Base-by-base conservation (phyloP, 2,888 invertebrate species). In the Acronicta psi region DNA sequence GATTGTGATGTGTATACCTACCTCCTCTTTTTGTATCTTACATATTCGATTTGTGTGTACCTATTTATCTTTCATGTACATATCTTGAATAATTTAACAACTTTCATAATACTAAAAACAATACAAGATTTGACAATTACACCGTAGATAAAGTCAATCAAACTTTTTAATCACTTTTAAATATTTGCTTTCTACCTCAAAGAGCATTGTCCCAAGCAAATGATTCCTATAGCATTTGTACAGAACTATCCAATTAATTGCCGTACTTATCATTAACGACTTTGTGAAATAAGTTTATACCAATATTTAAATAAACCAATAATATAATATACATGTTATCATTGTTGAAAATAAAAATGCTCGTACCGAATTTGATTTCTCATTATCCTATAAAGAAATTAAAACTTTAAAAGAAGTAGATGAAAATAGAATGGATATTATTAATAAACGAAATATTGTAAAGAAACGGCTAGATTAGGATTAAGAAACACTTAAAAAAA, bases 291-390 rank as follows among this genome's bases (percentile, higher is more conserved):
- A 56, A 59, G 59, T 79, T 80, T 83, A 71, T 80, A 84, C 73
- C 74, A 63, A 68, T 70, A 59, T 79, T 77, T 80, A 65, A n/a
- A 34, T 72, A 61, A n/a, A 67, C 56, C 69, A 59, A 66, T 59
- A 73, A 79, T 68, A 74, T 70, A 75, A 77, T 79, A 67, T 79
- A 66, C 81, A 84, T 86, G 83, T 88, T 88, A 85, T 81, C 69
- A 78, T 88, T 91, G 90, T 90, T 90, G 81, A 80, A 85, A 90
- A 90, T 89, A 88, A 90, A 76, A 88, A 78, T 58, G 59, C 73
- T 80, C 69, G 75, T 78, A 73, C 68, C 51, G 59, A 79, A 59
- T 50, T 50, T 59, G 55, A 68, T 67, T 72, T 80, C 67, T 66
- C 47, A 62, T 62, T 67, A 61, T 61, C 53, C 59, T 59, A 45